Evolutionary conservation across 2,113 vertebrate species (phyloP).

Genomic region (Cyprinus carpio): DNA sequence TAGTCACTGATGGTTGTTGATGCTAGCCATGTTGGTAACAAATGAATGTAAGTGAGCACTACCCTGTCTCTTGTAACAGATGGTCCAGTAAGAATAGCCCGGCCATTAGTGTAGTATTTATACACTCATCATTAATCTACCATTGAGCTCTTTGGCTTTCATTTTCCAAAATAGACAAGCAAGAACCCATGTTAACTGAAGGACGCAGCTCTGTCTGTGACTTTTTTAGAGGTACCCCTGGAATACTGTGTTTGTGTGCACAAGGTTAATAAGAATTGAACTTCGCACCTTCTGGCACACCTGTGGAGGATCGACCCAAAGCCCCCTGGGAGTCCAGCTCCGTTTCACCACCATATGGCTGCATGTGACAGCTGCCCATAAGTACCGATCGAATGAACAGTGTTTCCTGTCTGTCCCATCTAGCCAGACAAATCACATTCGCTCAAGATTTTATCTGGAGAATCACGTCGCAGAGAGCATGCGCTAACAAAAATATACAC

Average conservation of each 20-base stretch:
- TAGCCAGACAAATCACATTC: constrained; percentile 36
- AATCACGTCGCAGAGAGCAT: neutral
- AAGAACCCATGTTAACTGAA: constrained; percentile 9
- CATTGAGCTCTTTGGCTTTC: constrained; percentile 36
- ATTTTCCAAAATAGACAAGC: constrained; percentile 44
- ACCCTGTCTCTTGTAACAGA: constrained; percentile 39
- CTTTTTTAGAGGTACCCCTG: constrained; percentile 13
- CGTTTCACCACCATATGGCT: constrained; percentile 29
- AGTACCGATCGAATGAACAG: constrained; percentile 28
- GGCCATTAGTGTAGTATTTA: constrained; percentile 52
- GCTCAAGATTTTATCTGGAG: constrained; percentile 32
- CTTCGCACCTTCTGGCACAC: constrained; percentile 33
- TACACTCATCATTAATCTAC: constrained; percentile 49
- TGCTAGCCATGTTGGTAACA: constrained; percentile 9
- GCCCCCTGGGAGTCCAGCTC: constrained; percentile 1
- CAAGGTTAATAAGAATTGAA: constrained; percentile 31
- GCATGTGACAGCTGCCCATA: constrained; percentile 32
- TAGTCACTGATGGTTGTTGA: constrained; percentile 10
- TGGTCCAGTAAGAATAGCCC: constrained; percentile 46
- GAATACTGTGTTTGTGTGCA: neutral
- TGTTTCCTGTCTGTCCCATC: constrained; percentile 21
- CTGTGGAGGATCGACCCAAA: constrained; percentile 12
- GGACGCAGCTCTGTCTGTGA: neutral
- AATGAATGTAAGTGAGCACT: constrained; percentile 29
- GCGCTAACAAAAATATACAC: neutral